Evolutionary conservation across 2,888 invertebrate species (phyloP).

Genomic region (Leucoma salicis): DNA sequence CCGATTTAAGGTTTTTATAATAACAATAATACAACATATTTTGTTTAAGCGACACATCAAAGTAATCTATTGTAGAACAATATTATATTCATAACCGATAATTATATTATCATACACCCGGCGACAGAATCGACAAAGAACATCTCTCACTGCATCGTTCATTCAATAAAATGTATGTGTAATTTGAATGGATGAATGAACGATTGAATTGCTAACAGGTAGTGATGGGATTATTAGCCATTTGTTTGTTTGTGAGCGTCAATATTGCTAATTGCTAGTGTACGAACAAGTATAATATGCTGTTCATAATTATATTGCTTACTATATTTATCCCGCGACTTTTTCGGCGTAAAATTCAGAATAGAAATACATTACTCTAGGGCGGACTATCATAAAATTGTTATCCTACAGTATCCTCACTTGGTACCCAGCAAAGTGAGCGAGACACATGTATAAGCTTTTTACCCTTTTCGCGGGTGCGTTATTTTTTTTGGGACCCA

Average conservation of each 20-base stretch:
- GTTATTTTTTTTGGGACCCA: too few relatives aligned
- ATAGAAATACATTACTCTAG: too few relatives aligned
- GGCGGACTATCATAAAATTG: too few relatives aligned
- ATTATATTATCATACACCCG: conserved; percentile 31
- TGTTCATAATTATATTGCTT: too few relatives aligned
- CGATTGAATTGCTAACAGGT: conserved; percentile 67
- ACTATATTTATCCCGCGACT: too few relatives aligned
- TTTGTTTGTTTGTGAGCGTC: background rate
- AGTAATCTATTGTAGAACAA: conserved; percentile 16
- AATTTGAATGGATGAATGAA: conserved; percentile 46
- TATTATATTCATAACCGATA: conserved; percentile 18
- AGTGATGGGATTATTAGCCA: conserved; percentile 31
- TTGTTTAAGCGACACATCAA: background rate
- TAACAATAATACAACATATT: too few relatives aligned
- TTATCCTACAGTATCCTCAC: too few relatives aligned
- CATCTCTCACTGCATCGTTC: conserved; percentile 33
- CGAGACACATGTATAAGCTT: too few relatives aligned
- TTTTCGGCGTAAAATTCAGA: too few relatives aligned
- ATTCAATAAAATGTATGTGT: conserved; percentile 34
- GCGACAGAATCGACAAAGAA: conserved; percentile 37
- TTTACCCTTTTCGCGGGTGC: too few relatives aligned
- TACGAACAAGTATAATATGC: background rate
- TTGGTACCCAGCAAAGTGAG: too few relatives aligned
- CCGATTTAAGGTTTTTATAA: too few relatives aligned
- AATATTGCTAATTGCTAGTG: background rate